phyloP scores from a whole-genome alignment of 1,140 invertebrate species.

The Megalonaias nervosa region DNA sequence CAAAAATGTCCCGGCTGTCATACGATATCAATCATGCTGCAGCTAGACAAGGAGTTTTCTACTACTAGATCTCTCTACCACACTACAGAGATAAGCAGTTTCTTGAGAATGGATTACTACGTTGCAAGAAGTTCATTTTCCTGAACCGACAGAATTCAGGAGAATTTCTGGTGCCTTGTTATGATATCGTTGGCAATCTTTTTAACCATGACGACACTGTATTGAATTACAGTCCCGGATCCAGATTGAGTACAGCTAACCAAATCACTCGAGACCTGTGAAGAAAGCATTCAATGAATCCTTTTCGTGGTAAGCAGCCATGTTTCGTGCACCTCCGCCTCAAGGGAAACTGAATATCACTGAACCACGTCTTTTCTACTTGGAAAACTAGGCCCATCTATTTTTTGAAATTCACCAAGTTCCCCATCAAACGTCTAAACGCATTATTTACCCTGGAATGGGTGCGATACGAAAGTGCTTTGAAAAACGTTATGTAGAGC shows the following conservation, averaged over 20 bases:
- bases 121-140: conserved; percentile 73
- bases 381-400: background rate
- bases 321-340: conserved; percentile 66
- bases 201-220: conserved; percentile 16
- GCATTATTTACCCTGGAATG: conserved; percentile 38
- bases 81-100: conserved; percentile 72
- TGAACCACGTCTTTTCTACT: background rate
- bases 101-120: conserved; percentile 65
- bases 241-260: conserved; percentile 62
- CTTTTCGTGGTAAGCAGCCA: conserved; percentile 62
- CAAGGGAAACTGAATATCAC: conserved; percentile 45
- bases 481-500: conserved; percentile 55
- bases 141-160: conserved; percentile 69
- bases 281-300: conserved; percentile 56
- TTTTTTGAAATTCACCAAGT: background rate
- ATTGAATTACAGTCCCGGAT: conserved; percentile 54
- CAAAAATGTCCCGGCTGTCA: conserved; percentile 35
- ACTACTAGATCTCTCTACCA: conserved; percentile 72
- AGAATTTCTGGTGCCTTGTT: conserved; percentile 73
- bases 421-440: no score
- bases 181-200: conserved; percentile 71
- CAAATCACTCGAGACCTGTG: conserved; percentile 54
- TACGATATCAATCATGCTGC: conserved; percentile 70
- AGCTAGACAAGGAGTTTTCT: conserved; percentile 68
- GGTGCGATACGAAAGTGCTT: conserved; percentile 45